These are phyloP conservation scores for Drosophila atripex DNA, from an alignment of 2,888 invertebrate genomes.

Conservation along the genomic window DNA sequence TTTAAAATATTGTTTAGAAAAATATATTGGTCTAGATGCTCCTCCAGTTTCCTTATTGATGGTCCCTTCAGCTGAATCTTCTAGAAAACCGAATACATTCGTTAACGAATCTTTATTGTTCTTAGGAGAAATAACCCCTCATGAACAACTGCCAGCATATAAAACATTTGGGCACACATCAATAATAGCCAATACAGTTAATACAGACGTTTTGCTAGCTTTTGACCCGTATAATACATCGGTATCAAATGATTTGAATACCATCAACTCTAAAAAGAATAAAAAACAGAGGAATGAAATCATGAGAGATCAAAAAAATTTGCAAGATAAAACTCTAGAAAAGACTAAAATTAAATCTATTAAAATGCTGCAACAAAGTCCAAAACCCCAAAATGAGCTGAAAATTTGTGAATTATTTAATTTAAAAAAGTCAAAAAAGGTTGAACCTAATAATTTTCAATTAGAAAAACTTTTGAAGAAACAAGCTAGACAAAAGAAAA, in stretches of 20 bases:
- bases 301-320: slow-evolving; percentile 5
- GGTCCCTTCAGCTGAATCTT: slow-evolving; percentile 16
- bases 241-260: neutral
- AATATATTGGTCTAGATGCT: slow-evolving; percentile 71
- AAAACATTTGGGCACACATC: neutral
- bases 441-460: slow-evolving; percentile 49
- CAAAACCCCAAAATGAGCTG: slow-evolving; percentile 40
- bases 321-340: slow-evolving; percentile 54
- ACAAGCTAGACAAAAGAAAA: slow-evolving; percentile 74
- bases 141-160: neutral
- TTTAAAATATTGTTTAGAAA: slow-evolving; percentile 49
- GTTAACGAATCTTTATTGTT: slow-evolving; percentile 2
- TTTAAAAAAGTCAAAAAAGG: slow-evolving; percentile 53
- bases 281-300: slow-evolving; percentile 62
- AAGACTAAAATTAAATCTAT: slow-evolving; percentile 76
- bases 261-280: slow-evolving; percentile 61
- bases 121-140: neutral
- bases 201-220: neutral
- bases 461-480: slow-evolving; percentile 74
- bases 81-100: slow-evolving; percentile 8
- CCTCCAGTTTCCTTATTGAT: slow-evolving; percentile 41
- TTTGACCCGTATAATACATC: neutral
- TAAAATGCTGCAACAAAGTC: slow-evolving; percentile 76
- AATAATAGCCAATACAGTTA: neutral
- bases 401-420: slow-evolving; percentile 10